These are phyloP conservation scores for Brevimyrus niger DNA, from an alignment of 2,113 vertebrate genomes.

Conservation along the genomic window DNA sequence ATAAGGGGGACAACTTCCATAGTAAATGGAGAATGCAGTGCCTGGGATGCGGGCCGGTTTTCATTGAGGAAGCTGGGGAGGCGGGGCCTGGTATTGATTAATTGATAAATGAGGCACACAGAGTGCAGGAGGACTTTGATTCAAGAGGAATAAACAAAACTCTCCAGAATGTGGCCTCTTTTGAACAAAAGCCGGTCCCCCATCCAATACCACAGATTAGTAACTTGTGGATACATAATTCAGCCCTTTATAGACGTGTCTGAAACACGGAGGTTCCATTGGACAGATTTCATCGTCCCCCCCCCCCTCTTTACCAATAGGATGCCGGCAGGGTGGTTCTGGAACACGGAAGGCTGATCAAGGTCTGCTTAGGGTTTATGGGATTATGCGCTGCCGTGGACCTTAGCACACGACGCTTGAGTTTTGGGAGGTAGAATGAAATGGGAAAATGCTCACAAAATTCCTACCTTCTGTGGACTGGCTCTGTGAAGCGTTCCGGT, in stretches of 20 bases:
- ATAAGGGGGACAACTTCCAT: neutral
- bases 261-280: neutral
- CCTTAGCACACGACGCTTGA: neutral
- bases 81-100: neutral
- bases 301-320: neutral
- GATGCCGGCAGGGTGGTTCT: neutral
- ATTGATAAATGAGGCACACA: neutral
- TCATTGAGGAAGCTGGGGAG: neutral
- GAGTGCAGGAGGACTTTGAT: neutral
- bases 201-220: neutral
- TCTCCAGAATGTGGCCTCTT: neutral
- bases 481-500: neutral
- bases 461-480: neutral
- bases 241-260: neutral
- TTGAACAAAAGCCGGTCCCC: neutral
- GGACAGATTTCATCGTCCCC: neutral
- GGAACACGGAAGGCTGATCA: neutral
- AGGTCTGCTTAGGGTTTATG: neutral
- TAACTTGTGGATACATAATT: slow-evolving; percentile 15
- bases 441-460: neutral
- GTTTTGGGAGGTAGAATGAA: neutral
- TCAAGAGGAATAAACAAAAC: neutral
- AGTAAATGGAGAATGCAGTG: neutral
- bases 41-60: neutral
- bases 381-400: neutral